Percentiles rank a stretch among this genome's conserved stretches.
phyloP scores from a whole-genome alignment of 2,113 vertebrate species.

The Notiomystis cincta region DNA sequence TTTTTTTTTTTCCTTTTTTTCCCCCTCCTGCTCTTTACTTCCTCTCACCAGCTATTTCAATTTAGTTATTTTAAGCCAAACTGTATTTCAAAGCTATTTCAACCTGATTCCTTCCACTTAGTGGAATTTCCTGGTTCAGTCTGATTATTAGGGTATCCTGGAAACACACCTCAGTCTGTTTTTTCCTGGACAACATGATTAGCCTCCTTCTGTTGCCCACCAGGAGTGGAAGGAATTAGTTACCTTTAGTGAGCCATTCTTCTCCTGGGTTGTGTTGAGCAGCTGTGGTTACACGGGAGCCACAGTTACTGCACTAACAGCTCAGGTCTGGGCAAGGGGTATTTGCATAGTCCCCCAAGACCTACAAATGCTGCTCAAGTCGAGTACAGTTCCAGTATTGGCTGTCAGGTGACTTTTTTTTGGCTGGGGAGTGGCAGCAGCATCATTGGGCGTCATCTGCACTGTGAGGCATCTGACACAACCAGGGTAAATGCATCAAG shows the following conservation, averaged over 20 bases:
- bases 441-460: neutral
- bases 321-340: neutral
- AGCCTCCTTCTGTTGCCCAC: neutral
- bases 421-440: neutral
- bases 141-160: neutral
- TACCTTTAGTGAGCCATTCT: neutral
- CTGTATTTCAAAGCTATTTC: neutral
- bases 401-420: neutral
- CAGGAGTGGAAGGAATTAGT: neutral
- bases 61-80: neutral
- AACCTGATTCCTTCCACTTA: neutral
- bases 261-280: neutral
- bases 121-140: neutral
- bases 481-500: neutral
- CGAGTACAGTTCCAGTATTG: neutral
- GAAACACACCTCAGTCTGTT: neutral
- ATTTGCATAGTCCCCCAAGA: neutral
- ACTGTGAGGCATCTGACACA: neutral
- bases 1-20: accelerated
- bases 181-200: neutral
- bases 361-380: neutral
- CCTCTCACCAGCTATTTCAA: neutral
- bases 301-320: neutral
- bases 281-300: neutral
- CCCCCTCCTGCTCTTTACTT: accelerated